Evolutionary conservation across 2,888 invertebrate genomes (phyloP), one percentile per base, ranked within the genome.

Genomic region (Lepidonotus clava): DNA sequence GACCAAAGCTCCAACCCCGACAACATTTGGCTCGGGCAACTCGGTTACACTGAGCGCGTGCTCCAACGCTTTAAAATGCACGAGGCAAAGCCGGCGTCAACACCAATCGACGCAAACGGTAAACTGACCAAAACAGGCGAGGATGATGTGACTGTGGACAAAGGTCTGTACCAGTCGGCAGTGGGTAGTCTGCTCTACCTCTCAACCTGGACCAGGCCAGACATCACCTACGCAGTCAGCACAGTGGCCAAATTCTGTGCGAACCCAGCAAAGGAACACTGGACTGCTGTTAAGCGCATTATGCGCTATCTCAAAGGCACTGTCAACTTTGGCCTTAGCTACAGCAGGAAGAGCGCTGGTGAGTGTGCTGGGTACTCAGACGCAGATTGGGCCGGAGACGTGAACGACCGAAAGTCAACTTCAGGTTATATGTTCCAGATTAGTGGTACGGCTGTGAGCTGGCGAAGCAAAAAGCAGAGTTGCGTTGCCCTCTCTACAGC

Each of bases 381-480:
- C 89, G 87, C 92, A 24, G 92, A 93, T 84, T 93, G 91, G 92
- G 92, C 89, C n/a, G 88, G 89, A 6, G 90, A 91, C 56, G 71
- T 34, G 5, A 89, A 90, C 61, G 83, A 85, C 84, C 84, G 93
- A 32, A 92, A 92, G 84, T 93, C 92, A 5, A 91, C 91, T 24
- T 90, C 91, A 28, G 93, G 93, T 21, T 92, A 90, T 84, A 14
- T 91, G 0, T 88, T 92, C 61, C 84, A 88, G 86, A 61, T 92
- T 0, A 90, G 87, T 88, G 92, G 91, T 38, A 88, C 88, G 61
- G 90, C 90, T 0, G 90, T 93, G 2, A 84, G 86, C 28, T 94
- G 93, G 93, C 86, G 80, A 0, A 91, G 91, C 8, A 92, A 88
- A 61, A 93, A 91, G 87, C 93, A 93, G 87, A 86, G 86, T 21